Evolutionary conservation across 2,113 vertebrate genomes (phyloP), one percentile per base, ranked within the genome.

Genomic region (Malurus elegans): DNA sequence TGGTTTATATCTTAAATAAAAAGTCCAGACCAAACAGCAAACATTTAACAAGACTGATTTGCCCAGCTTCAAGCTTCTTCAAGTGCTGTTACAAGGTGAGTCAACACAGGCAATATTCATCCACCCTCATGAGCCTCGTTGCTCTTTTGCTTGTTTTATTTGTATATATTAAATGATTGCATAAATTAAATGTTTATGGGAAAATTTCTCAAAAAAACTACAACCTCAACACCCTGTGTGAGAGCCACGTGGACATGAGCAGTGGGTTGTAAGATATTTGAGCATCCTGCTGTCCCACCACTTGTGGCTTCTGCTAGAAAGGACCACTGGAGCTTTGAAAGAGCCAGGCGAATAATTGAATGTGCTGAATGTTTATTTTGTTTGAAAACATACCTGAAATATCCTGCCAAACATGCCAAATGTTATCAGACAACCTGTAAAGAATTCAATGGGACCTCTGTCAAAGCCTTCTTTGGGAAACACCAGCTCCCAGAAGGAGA

Each of bases 361-460:
- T 19, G 26, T 26, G 7, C 13, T n/a, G 57, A 45, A 61, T 8
- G 19, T 23, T 67, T 67, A 14, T 51, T 85, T 79, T 51, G 9
- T 74, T 71, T 81, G 40, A 60, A 88, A 82, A 74, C 57, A n/a
- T 7, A 26, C 19, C 38, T 24, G 32, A 47, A 89, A 61, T 44
- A 65, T 4, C 42, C 64, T 61, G 45, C 64, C 34, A 53, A 44
- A n/a, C 42, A 8, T 18, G 16, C 12, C 64, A 66, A 31, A 40
- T 25, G 12, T 36, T 50, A 3, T 19, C 1, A 2, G 57, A 44
- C 31, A 92, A 54, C 8, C 62, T 69, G 17, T 6, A 10, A 23
- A 2, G 34, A 20, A 18, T 2, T 36, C 2, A 2, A 1, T 19
- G 40, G 8, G 10, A 71, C 2, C 5, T 57, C 36, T 62, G 12